phyloP scores from a whole-genome alignment of 2,888 invertebrate species.

The Chalcis sispes region DNA sequence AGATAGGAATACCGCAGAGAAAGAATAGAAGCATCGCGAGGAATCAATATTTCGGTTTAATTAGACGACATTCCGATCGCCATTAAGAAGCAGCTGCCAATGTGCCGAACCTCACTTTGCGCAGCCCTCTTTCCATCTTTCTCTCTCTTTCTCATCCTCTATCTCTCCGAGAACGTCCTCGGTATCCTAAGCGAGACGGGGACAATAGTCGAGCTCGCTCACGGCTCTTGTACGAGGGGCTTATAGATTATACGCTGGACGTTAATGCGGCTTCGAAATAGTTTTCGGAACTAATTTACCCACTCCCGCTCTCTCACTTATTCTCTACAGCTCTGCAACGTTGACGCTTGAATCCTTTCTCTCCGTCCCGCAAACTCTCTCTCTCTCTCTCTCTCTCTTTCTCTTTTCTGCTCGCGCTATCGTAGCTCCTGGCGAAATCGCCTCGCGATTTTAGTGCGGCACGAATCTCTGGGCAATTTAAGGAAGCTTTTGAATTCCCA shows the following conservation, averaged over 20 bases:
- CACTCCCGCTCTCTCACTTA: neutral
- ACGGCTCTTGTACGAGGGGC: constrained; percentile 25
- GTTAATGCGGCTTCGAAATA: constrained; percentile 68
- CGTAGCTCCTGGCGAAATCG: too few relatives aligned
- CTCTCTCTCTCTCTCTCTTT: neutral
- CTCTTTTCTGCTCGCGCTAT: too few relatives aligned
- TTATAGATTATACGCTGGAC: constrained; percentile 52
- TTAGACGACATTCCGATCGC: constrained; percentile 64
- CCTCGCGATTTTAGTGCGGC: too few relatives aligned
- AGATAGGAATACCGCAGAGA: neutral
- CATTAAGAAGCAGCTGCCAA: constrained; percentile 61
- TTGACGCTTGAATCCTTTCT: neutral
- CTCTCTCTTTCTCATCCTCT: constrained; percentile 21
- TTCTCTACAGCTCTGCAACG: too few relatives aligned
- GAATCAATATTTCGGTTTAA: constrained; percentile 66
- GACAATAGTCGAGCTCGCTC: constrained; percentile 41
- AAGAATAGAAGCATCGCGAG: neutral
- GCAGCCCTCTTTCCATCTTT: constrained; percentile 35
- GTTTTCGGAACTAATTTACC: constrained; percentile 70
- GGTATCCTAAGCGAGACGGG: constrained; percentile 10
- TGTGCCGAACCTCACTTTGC: too few relatives aligned
- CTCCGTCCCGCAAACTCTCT: too few relatives aligned
- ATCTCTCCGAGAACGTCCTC: neutral
- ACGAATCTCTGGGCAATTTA: too few relatives aligned
- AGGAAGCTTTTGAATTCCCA: too few relatives aligned